Evolutionary conservation across 2,888 invertebrate genomes (phyloP).

Genomic region (Lymantria dispar): DNA sequence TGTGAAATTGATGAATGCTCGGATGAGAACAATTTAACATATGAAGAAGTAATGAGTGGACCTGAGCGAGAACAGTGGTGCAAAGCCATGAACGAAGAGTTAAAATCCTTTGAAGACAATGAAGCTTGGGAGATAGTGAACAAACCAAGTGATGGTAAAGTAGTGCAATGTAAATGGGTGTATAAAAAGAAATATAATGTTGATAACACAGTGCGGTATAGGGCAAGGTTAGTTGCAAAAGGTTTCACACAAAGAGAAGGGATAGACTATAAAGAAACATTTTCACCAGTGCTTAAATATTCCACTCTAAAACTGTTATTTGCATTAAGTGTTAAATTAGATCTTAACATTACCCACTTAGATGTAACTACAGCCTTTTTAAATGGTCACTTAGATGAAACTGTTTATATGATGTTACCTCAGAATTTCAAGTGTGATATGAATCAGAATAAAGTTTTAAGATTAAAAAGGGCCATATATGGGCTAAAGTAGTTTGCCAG

Average conservation of each 20-base stretch:
- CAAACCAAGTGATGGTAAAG: not conserved
- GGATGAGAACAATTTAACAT: not conserved
- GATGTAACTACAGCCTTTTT: not conserved
- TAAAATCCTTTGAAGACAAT: not conserved
- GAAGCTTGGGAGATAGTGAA: slow-evolving; percentile 2
- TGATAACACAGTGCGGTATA: not conserved
- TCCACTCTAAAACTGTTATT: not conserved
- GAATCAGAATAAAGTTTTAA: slow-evolving; percentile 9
- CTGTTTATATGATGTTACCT: not conserved
- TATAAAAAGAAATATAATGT: not conserved
- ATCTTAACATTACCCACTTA: not conserved
- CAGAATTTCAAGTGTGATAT: not conserved
- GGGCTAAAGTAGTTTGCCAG: slow-evolving; percentile 12
- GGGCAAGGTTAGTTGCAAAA: not conserved
- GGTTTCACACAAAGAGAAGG: not conserved
- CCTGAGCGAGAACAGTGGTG: not conserved
- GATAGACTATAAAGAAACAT: not conserved
- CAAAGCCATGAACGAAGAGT: not conserved
- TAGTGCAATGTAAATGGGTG: slow-evolving; percentile 2
- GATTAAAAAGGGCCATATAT: slow-evolving; percentile 13
- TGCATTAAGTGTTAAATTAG: not conserved
- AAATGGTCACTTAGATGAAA: not conserved
- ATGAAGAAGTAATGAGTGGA: not conserved
- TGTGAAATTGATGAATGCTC: not conserved
- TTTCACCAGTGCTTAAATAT: not conserved